Evolutionary conservation across 2,888 invertebrate species (phyloP), one percentile per base, ranked within the genome.

Genomic region (Epirrhoe tristata): DNA sequence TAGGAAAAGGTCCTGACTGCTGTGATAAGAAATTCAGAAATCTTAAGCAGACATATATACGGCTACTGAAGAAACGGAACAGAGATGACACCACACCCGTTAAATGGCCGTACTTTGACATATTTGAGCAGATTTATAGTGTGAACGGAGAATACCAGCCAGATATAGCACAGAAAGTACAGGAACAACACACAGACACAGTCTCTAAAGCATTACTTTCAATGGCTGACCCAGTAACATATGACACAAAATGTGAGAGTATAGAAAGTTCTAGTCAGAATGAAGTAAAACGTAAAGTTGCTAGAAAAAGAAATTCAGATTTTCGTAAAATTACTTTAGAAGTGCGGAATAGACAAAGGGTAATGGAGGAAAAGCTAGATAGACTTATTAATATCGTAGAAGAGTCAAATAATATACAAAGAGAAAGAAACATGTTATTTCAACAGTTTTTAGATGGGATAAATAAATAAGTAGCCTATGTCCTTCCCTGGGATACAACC

Each of bases 21-120:
- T 93, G 93, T 74, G 92, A 93, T 69, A 93, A 91, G 71, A 93
- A 93, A 72, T 93, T 93, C 74, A 81, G 93, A 63, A 93, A 93
- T 75, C 77, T 93, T 52, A 93, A 93, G 75, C 87, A 88, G 73
- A 93, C 93, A 5, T 93, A 93, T 69, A 80, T 93, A 14, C 80
- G 93, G 68, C 72, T 93, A 66, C 74, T 93, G 0, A 90, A 88
- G 70, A 93, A 90, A 74, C 89, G 87, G 61, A 88, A 82, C 54
- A 80, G 79, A 55, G 84, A 82, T 70, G 88, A 87, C 48, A 68
- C 80, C 1, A 78, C 83, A 2, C 80, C 82, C n/a, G 86, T 91
- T 0, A 90, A 87, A 78, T 93, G 93, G 93, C 90, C 91, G 46
- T 93, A 90, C 70, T 93, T 92, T 82, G 85, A 90, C 10, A 73